phyloP scores from a whole-genome alignment of 2,888 invertebrate genomes.

The Chrysotoxum bicinctum region DNA sequence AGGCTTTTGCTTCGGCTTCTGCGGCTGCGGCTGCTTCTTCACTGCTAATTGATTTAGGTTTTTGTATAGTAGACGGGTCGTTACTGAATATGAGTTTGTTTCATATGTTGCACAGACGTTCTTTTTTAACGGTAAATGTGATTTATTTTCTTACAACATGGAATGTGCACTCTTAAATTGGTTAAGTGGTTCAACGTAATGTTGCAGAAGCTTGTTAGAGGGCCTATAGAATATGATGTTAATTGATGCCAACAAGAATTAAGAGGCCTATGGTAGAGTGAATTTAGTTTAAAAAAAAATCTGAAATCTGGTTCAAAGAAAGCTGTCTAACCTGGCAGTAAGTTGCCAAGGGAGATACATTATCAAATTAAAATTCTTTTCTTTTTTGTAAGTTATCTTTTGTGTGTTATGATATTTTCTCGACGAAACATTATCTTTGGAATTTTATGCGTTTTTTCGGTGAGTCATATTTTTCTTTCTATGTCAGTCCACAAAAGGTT shows the following conservation, averaged over 20 bases:
- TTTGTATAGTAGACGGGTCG: constrained; percentile 14
- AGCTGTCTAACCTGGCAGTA: not conserved
- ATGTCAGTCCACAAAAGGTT: no score
- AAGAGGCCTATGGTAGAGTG: constrained; percentile 58
- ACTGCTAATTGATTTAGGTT: constrained; percentile 51
- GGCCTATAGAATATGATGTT: constrained; percentile 39
- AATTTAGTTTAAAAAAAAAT: constrained; percentile 41
- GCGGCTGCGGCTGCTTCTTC: not conserved
- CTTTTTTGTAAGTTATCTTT: no score
- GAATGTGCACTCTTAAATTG: constrained; percentile 49
- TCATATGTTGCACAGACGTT: constrained; percentile 42
- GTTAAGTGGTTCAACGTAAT: constrained; percentile 38
- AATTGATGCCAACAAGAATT: constrained; percentile 48
- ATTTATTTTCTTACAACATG: constrained; percentile 60
- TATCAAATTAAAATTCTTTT: no score
- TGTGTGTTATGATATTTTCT: no score
- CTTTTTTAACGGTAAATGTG: constrained; percentile 61
- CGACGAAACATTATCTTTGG: no score
- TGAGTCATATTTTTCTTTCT: no score
- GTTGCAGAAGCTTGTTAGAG: constrained; percentile 42
- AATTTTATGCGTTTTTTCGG: no score
- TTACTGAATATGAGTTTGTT: constrained; percentile 51
- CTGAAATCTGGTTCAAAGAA: constrained; percentile 43
- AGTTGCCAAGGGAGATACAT: constrained; percentile 14
- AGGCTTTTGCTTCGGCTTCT: not conserved